phyloP scores from a whole-genome alignment of 35 echinoderm and acorn worm genomes.

The Anneissia japonica region DNA sequence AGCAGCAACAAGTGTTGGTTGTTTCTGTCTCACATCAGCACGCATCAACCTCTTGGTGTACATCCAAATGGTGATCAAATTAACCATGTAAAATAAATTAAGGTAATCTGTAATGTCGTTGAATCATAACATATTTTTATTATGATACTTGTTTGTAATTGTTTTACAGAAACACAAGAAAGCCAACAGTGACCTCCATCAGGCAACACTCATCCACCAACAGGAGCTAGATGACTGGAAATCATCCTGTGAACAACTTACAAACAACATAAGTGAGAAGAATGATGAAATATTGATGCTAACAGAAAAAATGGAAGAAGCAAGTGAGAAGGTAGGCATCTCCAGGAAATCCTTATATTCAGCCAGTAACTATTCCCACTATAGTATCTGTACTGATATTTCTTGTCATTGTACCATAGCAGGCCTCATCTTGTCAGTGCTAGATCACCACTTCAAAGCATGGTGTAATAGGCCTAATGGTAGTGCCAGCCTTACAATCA shows the following conservation, averaged over 20 bases:
- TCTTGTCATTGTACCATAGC: not conserved
- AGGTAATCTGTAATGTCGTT: too few species aligned
- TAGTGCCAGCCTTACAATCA: not conserved
- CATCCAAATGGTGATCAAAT: too few species aligned
- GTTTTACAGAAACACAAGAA: slow-evolving; percentile 79
- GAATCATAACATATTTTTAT: not conserved
- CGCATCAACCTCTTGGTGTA: too few species aligned
- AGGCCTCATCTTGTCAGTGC: too few species aligned
- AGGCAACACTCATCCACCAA: slow-evolving; percentile 29
- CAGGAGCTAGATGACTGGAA: slow-evolving; percentile 89
- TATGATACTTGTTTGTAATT: slow-evolving; percentile 30
- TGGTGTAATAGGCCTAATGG: not conserved
- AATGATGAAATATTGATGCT: slow-evolving; percentile 64
- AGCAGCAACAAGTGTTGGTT: too few species aligned
- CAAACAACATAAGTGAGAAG: slow-evolving; percentile 56
- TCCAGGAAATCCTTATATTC: not conserved
- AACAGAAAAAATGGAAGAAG: slow-evolving; percentile 61
- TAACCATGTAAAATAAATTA: too few species aligned
- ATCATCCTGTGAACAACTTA: slow-evolving; percentile 62
- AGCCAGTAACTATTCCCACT: not conserved
- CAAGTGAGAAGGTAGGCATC: slow-evolving; percentile 59
- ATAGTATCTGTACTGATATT: not conserved
- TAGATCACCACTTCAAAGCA: not conserved
- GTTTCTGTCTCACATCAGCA: too few species aligned
- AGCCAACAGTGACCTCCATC: slow-evolving; percentile 41